These are phyloP conservation scores for Blennius ocellaris DNA, from an alignment of 2,113 vertebrate genomes.

Conservation along the genomic window DNA sequence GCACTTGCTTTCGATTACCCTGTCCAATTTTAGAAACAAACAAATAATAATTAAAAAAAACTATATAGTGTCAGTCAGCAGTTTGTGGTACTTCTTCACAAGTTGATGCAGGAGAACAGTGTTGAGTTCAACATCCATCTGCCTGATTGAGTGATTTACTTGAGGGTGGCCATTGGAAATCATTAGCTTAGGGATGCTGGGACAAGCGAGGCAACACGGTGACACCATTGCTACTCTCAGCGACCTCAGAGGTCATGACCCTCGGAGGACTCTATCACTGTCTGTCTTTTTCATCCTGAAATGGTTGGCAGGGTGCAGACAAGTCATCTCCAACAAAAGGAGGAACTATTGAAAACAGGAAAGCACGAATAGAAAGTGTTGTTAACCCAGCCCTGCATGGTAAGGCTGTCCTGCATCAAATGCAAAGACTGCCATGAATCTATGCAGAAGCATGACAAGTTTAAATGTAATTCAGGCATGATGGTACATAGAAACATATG, in stretches of 20 bases:
- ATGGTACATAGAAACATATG: too few relatives aligned
- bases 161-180: constrained; percentile 72
- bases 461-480: too few relatives aligned
- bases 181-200: constrained; percentile 63
- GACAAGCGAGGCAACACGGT: constrained; percentile 36
- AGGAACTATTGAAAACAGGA: background rate
- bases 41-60: constrained; percentile 41
- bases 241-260: constrained; percentile 64
- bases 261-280: constrained; percentile 34
- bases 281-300: constrained; percentile 30
- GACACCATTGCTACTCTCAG: constrained; percentile 55
- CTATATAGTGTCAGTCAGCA: constrained; percentile 40
- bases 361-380: background rate
- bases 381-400: too few relatives aligned
- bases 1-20: constrained; percentile 55
- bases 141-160: constrained; percentile 68
- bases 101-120: constrained; percentile 24
- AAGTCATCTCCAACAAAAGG: constrained; percentile 1
- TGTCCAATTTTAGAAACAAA: constrained; percentile 67
- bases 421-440: too few relatives aligned
- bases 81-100: constrained; percentile 26
- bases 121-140: constrained; percentile 33
- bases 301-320: background rate
- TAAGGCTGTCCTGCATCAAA: too few relatives aligned
- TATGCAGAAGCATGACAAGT: too few relatives aligned